Evolutionary conservation across 2,888 invertebrate species (phyloP).

Genomic region (Zaprionus lineosus): DNA sequence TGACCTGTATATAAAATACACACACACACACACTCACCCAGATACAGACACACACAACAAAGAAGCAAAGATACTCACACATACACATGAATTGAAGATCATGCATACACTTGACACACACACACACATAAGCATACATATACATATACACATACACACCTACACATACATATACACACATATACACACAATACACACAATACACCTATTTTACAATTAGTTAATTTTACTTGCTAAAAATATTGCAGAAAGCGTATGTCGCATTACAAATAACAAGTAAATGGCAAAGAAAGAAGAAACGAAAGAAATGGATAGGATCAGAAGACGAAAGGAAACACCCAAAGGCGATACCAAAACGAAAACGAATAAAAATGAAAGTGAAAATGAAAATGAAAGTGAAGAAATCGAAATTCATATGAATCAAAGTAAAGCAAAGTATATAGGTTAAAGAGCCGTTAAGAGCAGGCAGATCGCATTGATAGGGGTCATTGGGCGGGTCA

Average conservation of each 20-base stretch:
- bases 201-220: slow-evolving; percentile 62
- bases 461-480: slow-evolving; percentile 23
- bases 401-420: slow-evolving; percentile 65
- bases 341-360: slow-evolving; percentile 11
- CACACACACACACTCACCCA: neutral
- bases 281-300: slow-evolving; percentile 44
- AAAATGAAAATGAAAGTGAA: slow-evolving; percentile 15
- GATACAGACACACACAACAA: slow-evolving; percentile 37
- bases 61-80: slow-evolving; percentile 1
- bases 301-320: too few relatives aligned
- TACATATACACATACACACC: slow-evolving; percentile 1
- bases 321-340: neutral
- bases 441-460: slow-evolving; percentile 29
- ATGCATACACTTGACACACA: too few relatives aligned
- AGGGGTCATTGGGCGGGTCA: slow-evolving; percentile 29
- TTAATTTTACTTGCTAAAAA: slow-evolving; percentile 62
- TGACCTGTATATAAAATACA: slow-evolving; percentile 30
- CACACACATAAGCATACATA: slow-evolving; percentile 1
- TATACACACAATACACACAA: slow-evolving; percentile 26
- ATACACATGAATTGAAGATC: too few relatives aligned
- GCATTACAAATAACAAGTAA: slow-evolving; percentile 61
- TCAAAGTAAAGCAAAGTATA: slow-evolving; percentile 54
- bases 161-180: slow-evolving; percentile 31
- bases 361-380: slow-evolving; percentile 8
- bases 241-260: slow-evolving; percentile 39